Evolutionary conservation across 2,797 vertebrate species (phyloP).

Genomic region (Amblyraja radiata): DNA sequence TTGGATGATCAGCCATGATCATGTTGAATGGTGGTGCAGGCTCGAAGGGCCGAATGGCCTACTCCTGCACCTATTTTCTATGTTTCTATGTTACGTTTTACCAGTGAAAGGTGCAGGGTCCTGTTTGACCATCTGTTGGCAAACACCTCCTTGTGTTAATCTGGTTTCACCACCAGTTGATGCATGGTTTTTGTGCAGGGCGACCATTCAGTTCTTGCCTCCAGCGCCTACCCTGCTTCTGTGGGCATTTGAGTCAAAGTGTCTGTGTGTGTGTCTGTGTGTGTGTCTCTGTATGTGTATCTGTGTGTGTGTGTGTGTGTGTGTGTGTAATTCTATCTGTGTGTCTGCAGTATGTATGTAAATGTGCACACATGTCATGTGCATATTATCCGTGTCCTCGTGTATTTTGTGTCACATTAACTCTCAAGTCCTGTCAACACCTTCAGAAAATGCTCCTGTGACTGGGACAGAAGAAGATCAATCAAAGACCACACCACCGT

Average conservation of each 20-base stretch:
- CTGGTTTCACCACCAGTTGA: no score
- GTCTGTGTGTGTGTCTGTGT: not conserved
- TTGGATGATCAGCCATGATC: no score
- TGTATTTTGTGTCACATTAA: constrained; percentile 5
- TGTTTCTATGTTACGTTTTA: not conserved
- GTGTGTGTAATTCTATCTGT: not conserved
- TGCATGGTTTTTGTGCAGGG: not conserved
- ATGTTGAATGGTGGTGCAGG: no score
- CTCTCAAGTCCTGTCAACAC: constrained; percentile 40
- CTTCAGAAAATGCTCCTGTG: constrained; percentile 42
- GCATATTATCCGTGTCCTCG: not conserved
- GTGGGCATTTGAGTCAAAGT: not conserved
- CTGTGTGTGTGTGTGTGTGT: not conserved
- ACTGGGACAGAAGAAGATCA: constrained; percentile 42
- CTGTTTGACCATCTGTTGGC: not conserved
- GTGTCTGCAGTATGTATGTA: no score
- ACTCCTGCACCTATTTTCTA: no score
- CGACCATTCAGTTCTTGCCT: not conserved
- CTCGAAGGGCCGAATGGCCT: no score
- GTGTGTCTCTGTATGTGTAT: not conserved
- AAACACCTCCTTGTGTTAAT: not conserved
- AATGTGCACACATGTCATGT: no score
- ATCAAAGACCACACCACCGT: constrained; percentile 49
- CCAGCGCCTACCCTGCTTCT: not conserved
- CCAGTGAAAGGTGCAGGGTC: not conserved